phyloP scores from a whole-genome alignment of 1,140 invertebrate genomes.

The Heliothis subflexa region DNA sequence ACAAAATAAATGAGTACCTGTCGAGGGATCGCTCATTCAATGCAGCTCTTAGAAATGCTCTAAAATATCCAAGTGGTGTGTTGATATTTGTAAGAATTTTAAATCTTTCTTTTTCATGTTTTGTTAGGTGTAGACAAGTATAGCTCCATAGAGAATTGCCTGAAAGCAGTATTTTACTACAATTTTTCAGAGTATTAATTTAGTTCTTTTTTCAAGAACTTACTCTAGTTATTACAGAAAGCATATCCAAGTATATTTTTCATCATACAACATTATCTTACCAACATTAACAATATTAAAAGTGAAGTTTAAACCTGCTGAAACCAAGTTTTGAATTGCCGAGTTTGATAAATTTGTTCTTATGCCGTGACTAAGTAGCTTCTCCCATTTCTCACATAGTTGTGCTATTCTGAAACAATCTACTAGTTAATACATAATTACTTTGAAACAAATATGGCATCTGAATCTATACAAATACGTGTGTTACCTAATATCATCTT shows the following conservation, averaged over 20 bases:
- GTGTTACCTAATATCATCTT: slow-evolving; percentile 90
- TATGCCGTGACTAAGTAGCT: slow-evolving; percentile 90
- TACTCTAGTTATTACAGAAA: neutral
- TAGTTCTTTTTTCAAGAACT: neutral
- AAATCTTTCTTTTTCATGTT: slow-evolving; percentile 95
- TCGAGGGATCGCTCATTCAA: slow-evolving; percentile 96
- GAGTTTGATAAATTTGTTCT: slow-evolving; percentile 83
- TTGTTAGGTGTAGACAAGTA: slow-evolving; percentile 91
- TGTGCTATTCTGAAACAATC: slow-evolving; percentile 81
- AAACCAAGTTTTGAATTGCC: slow-evolving; percentile 79
- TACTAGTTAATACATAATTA: slow-evolving; percentile 1
- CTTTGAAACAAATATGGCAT: neutral
- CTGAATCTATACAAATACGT: neutral
- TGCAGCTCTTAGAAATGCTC: slow-evolving; percentile 94
- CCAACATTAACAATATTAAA: slow-evolving; percentile 84
- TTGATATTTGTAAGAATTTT: slow-evolving; percentile 92
- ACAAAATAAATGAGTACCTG: slow-evolving; percentile 85
- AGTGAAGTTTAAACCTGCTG: slow-evolving; percentile 84
- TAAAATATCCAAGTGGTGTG: slow-evolving; percentile 93
- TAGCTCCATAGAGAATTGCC: slow-evolving; percentile 89
- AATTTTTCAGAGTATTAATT: neutral
- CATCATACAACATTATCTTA: slow-evolving; percentile 61
- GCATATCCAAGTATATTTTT: neutral
- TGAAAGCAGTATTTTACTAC: slow-evolving; percentile 80
- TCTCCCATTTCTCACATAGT: slow-evolving; percentile 90